phyloP scores from a whole-genome alignment of 2,888 invertebrate genomes.

The Synanthedon vespiformis region DNA sequence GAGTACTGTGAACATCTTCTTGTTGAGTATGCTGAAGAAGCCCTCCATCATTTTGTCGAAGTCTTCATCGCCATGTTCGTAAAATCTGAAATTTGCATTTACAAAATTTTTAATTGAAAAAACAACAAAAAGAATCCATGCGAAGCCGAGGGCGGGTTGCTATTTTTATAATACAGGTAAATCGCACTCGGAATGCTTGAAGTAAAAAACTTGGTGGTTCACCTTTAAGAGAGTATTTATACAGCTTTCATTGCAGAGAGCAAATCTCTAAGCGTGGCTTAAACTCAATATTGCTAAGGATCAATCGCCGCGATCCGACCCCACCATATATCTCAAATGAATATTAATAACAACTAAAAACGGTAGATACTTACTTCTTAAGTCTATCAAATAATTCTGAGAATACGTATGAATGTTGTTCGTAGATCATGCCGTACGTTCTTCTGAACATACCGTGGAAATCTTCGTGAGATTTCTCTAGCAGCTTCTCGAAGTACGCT shows the following conservation, averaged over 20 bases:
- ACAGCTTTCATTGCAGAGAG: too few relatives aligned
- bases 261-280: too few relatives aligned
- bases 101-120: too few relatives aligned
- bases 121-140: too few relatives aligned
- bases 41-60: conserved; percentile 89
- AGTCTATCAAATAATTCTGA: conserved; percentile 90
- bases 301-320: neutral
- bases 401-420: conserved; percentile 93
- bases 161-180: too few relatives aligned
- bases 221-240: too few relatives aligned
- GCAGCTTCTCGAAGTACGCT: conserved; percentile 90
- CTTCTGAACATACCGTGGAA: conserved; percentile 96
- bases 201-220: too few relatives aligned
- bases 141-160: too few relatives aligned
- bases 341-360: neutral
- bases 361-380: conserved; percentile 67
- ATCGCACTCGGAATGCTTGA: too few relatives aligned
- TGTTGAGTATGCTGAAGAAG: conserved; percentile 93
- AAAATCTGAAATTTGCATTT: conserved; percentile 69
- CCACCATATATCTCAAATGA: neutral
- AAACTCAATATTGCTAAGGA: too few relatives aligned
- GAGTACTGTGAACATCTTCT: conserved; percentile 95
- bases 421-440: conserved; percentile 95
- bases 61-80: conserved; percentile 85
- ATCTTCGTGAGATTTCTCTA: conserved; percentile 84